These are phyloP conservation scores for Centropus bengalensis DNA, from an alignment of 2,113 vertebrate genomes.

Conservation along the genomic window DNA sequence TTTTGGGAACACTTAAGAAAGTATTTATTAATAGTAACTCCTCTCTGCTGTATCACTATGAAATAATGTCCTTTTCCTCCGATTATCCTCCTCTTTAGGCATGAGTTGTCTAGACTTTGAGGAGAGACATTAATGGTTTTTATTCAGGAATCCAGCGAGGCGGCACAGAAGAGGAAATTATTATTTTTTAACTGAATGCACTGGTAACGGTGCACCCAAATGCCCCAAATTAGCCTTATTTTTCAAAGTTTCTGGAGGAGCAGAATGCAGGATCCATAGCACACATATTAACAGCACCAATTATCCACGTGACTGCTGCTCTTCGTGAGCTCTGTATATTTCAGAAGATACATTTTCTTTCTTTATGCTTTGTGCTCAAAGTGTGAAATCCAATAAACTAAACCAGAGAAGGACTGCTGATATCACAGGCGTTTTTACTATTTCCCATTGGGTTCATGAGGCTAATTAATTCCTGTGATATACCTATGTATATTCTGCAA, in stretches of 20 bases:
- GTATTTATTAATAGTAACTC: background rate
- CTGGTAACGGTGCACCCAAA: conserved; percentile 3
- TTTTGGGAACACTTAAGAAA: background rate
- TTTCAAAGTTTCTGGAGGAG: conserved; percentile 32
- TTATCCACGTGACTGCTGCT: background rate
- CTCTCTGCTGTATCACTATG: background rate
- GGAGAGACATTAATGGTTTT: background rate
- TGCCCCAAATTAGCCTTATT: conserved; percentile 43
- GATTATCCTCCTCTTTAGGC: background rate
- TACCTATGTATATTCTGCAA: background rate
- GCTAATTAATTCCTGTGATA: conserved; percentile 4
- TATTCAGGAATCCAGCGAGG: conserved; percentile 14
- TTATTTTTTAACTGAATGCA: conserved; percentile 59
- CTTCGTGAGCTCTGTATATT: background rate
- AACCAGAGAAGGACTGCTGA: background rate
- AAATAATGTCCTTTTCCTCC: background rate
- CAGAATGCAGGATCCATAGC: background rate
- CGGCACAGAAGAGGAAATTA: conserved; percentile 4
- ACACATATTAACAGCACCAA: conserved; percentile 42
- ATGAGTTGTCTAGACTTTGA: background rate
- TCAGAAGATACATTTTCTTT: background rate
- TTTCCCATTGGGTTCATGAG: background rate
- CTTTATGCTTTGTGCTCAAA: background rate
- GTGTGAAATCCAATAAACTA: conserved; percentile 24
- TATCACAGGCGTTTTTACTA: background rate